phyloP scores from a whole-genome alignment of 2,888 invertebrate genomes.

The Pantelozetes paolii region DNA sequence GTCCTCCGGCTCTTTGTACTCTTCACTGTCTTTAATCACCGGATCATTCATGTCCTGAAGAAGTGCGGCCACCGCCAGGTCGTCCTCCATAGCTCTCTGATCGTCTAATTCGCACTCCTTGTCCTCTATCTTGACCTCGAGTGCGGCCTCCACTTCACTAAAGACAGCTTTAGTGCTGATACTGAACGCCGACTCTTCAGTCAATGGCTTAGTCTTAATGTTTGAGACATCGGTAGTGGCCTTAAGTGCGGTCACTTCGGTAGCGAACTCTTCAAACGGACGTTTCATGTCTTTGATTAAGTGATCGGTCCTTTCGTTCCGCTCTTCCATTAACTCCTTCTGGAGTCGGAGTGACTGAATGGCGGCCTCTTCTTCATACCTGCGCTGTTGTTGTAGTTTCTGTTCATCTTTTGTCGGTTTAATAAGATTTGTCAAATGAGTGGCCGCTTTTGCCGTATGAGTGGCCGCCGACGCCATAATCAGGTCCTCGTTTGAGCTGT shows the following conservation, averaged over 20 bases:
- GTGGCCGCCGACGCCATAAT: background rate
- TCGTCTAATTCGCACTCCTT: conserved; percentile 45
- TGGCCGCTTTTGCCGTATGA: background rate
- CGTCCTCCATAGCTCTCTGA: conserved; percentile 49
- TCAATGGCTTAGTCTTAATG: conserved; percentile 41
- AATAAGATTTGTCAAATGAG: background rate
- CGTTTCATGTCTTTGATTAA: conserved; percentile 36
- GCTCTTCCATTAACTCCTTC: conserved; percentile 45
- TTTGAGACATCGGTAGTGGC: conserved; percentile 23
- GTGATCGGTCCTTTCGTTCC: conserved; percentile 4
- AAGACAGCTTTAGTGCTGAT: conserved; percentile 41
- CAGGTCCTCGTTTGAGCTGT: conserved; percentile 27
- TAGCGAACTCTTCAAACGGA: conserved; percentile 36
- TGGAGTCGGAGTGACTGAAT: conserved; percentile 48
- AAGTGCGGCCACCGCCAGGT: conserved; percentile 48
- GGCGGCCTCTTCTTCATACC: conserved; percentile 49
- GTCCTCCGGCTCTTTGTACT: conserved; percentile 12
- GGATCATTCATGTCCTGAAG: conserved; percentile 48
- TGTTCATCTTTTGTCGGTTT: conserved; percentile 19
- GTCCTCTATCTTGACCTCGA: conserved; percentile 18
- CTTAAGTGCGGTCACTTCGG: conserved; percentile 12
- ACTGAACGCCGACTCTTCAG: conserved; percentile 38
- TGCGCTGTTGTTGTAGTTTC: conserved; percentile 37
- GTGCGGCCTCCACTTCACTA: conserved; percentile 37
- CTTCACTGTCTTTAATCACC: background rate